A percentile compares a stretch with the other conserved stretches of the same genome.
Evolutionary conservation across 1,140 invertebrate genomes (phyloP).

Genomic region (Drosophila sp.): DNA sequence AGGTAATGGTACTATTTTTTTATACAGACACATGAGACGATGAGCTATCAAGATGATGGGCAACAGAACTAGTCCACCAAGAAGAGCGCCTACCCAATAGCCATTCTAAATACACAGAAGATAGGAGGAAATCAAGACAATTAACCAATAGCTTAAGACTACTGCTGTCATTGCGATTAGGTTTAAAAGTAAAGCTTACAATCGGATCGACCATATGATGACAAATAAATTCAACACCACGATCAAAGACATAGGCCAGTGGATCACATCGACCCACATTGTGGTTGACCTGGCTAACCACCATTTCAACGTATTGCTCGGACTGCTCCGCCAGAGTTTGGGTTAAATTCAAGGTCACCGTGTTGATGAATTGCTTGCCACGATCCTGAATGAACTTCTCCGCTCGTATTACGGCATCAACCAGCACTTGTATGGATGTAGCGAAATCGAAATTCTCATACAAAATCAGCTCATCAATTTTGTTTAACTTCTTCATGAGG

Average conservation of each 20-base stretch:
- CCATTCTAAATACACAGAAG: slow-evolving; percentile 88
- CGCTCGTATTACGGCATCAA: slow-evolving; percentile 87
- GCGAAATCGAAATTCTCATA: slow-evolving; percentile 89
- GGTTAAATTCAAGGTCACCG: slow-evolving; percentile 83
- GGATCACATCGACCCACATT: slow-evolving; percentile 91
- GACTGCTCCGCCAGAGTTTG: slow-evolving; percentile 84
- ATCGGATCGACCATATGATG: slow-evolving; percentile 91
- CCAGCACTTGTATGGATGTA: slow-evolving; percentile 87
- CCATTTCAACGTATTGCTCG: slow-evolving; percentile 86
- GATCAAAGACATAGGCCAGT: slow-evolving; percentile 90
- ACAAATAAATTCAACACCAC: slow-evolving; percentile 90
- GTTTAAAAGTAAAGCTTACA: slow-evolving; percentile 86
- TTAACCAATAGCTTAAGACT: no score
- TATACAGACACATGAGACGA: slow-evolving; percentile 91
- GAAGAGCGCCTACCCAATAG: slow-evolving; percentile 93
- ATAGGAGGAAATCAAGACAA: slow-evolving; percentile 44
- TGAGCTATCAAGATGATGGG: slow-evolving; percentile 91
- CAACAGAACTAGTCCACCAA: slow-evolving; percentile 91
- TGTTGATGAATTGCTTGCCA: slow-evolving; percentile 87
- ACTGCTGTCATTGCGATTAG: neutral
- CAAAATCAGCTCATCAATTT: slow-evolving; percentile 86
- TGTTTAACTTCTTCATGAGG: slow-evolving; percentile 83
- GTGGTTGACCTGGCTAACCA: slow-evolving; percentile 84
- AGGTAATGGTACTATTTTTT: slow-evolving; percentile 89
- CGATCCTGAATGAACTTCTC: slow-evolving; percentile 87